These are phyloP conservation scores for Vireo griseus DNA, from an alignment of 2,797 vertebrate genomes.

Conservation along the genomic window DNA sequence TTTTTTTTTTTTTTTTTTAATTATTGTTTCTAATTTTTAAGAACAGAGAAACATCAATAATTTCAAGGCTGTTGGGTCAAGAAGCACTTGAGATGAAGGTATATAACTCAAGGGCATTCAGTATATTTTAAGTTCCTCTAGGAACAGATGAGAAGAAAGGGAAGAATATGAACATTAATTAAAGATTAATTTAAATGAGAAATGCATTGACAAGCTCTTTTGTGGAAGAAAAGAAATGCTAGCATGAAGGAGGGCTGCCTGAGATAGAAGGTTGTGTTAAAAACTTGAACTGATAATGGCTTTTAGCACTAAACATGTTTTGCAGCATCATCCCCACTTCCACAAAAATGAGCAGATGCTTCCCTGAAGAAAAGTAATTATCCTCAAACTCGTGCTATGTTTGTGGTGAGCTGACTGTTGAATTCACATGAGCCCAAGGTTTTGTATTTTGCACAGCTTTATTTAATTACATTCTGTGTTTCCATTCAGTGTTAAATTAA, in stretches of 20 bases:
- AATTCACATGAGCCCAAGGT: neutral
- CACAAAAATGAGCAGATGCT: neutral
- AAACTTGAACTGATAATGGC: neutral
- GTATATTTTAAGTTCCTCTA: neutral
- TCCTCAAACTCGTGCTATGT: neutral
- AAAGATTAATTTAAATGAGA: neutral
- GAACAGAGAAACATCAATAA: neutral
- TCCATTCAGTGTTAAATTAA: slow-evolving; percentile 14
- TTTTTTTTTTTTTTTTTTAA: neutral
- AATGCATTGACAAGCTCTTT: neutral
- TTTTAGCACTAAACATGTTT: neutral
- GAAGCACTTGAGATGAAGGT: neutral
- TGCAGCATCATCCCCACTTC: neutral
- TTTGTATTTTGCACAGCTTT: slow-evolving; percentile 3
- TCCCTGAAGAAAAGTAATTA: slow-evolving; percentile 28
- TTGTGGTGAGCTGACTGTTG: neutral
- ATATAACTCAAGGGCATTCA: neutral
- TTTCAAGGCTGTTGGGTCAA: neutral
- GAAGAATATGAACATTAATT: neutral
- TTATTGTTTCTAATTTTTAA: neutral
- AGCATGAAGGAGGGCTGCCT: neutral
- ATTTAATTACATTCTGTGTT: slow-evolving; percentile 4
- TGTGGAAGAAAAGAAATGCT: neutral
- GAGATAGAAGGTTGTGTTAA: neutral
- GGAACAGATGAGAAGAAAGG: neutral